A percentile compares a stretch with the other conserved stretches of the same genome.
phyloP scores from a whole-genome alignment of 2,888 invertebrate genomes.

The Epinotia nisella region DNA sequence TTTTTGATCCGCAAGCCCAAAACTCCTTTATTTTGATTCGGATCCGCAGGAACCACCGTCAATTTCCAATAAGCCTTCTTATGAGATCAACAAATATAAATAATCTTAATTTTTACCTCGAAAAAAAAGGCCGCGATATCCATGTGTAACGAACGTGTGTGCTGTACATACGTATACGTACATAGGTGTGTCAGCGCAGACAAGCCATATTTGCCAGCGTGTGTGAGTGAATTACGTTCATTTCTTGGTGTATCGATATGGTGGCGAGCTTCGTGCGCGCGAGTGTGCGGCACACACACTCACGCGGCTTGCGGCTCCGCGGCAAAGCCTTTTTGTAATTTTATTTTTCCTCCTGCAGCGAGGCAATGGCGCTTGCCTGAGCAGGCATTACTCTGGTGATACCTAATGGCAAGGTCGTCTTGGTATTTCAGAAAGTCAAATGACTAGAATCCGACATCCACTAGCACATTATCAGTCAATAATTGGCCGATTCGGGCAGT shows the following conservation, averaged over 20 bases:
- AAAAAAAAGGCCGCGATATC: constrained; percentile 48
- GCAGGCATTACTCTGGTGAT: constrained; percentile 43
- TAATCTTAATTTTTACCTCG: constrained; percentile 22
- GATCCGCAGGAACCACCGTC: background rate
- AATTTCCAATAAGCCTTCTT: constrained; percentile 40
- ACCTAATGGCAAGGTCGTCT: constrained; percentile 53
- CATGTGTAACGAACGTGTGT: constrained; percentile 39
- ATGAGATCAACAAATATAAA: constrained; percentile 26
- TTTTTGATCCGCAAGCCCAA: constrained; percentile 8
- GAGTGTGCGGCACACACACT: constrained; percentile 69
- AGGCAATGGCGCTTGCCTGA: constrained; percentile 61
- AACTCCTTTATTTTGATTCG: constrained; percentile 24
- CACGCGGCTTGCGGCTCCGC: constrained; percentile 65
- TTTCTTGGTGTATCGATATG: constrained; percentile 65
- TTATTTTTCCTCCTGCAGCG: constrained; percentile 79
- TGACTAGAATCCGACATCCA: background rate
- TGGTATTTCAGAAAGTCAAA: constrained; percentile 47
- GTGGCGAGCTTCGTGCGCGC: constrained; percentile 63
- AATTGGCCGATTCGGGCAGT: background rate
- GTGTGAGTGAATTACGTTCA: constrained; percentile 69
- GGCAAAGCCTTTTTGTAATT: constrained; percentile 78
- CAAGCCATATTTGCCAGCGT: constrained; percentile 45
- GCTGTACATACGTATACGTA: constrained; percentile 33
- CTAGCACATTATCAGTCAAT: constrained; percentile 8
- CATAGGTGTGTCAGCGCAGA: constrained; percentile 38